Evolutionary conservation across 2,888 invertebrate species (phyloP).

Genomic region (Drosophila limbata): DNA sequence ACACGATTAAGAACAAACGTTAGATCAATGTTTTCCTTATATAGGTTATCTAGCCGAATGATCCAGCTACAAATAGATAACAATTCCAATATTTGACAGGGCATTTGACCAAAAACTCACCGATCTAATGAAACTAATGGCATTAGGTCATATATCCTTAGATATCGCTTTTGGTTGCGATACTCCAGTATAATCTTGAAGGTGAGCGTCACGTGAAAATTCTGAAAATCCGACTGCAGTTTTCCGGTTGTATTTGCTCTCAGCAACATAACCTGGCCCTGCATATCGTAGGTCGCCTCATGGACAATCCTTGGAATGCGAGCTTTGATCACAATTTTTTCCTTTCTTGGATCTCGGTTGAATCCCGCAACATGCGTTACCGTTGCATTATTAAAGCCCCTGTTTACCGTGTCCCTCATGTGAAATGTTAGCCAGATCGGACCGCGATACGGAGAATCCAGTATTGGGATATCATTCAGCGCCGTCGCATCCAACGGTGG

Average conservation of each 20-base stretch:
- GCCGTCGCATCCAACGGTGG: conserved; percentile 34
- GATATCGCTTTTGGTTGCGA: conserved; percentile 53
- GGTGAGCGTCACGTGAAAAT: conserved; percentile 40
- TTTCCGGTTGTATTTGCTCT: conserved; percentile 53
- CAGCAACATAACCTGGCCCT: conserved; percentile 42
- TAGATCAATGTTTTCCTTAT: conserved; percentile 59
- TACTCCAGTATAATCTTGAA: conserved; percentile 56
- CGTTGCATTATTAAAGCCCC: conserved; percentile 60
- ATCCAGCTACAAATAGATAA: conserved; percentile 49
- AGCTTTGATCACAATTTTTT: conserved; percentile 48
- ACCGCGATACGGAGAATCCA: conserved; percentile 10
- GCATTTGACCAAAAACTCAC: conserved; percentile 37
- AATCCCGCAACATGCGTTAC: conserved; percentile 64
- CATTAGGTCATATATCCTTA: conserved; percentile 53
- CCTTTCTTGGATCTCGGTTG: conserved; percentile 49
- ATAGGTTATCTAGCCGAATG: conserved; percentile 47
- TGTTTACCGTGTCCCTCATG: conserved; percentile 26
- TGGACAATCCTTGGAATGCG: conserved; percentile 49
- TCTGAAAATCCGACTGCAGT: conserved; percentile 54
- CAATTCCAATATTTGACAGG: not conserved
- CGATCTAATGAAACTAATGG: conserved; percentile 60
- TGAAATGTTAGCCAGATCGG: conserved; percentile 47
- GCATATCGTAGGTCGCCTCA: conserved; percentile 42
- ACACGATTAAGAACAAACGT: conserved; percentile 44
- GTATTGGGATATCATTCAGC: conserved; percentile 6